Base-by-base conservation (phyloP, 2,888 invertebrate species). In the Chrysolina oricalcia region DNA sequence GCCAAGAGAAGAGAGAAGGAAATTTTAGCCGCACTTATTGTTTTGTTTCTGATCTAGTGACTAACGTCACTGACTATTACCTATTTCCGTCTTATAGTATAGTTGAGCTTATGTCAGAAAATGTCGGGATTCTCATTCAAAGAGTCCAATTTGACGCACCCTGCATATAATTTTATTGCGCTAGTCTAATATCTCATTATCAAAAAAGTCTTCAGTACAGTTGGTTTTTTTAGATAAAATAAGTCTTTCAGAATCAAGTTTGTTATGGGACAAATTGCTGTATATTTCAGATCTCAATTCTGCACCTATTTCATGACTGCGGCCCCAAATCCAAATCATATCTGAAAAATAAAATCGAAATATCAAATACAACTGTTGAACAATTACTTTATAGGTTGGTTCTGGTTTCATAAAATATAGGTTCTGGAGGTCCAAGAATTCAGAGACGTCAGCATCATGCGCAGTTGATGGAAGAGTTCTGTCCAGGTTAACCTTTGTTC, bases 311-410 rank as follows among this genome's bases (percentile, higher is more conserved):
- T 94, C 93, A 71, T 92, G 91, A 78, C 90, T 87, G 35, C 94
- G 90, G 1, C 93, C 93, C 84, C 94, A 89, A 73, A 94, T 90
- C 94, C 94, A 95, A 78, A 94, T 91, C 83, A 93, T 92, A 90
- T 94, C 94, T 91, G 90, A 78, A 89, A 88, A 77, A 46, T 46
- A 70, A 21, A 59, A 13, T 35, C 3, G 2, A 40, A 46, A 59
- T n/a, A 0, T 35, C n/a, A n/a, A n/a, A n/a, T n/a, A n/a, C n/a
- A n/a, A n/a, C n/a, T n/a, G n/a, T n/a, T n/a, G n/a, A n/a, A n/a
- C n/a, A n/a, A n/a, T n/a, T n/a, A n/a, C n/a, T n/a, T n/a, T n/a
- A n/a, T n/a, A n/a, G n/a, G n/a, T n/a, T n/a, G n/a, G n/a, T n/a
- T n/a, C n/a, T n/a, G n/a, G n/a, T n/a, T n/a, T n/a, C n/a, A n/a